Evolutionary conservation across 1,140 invertebrate species (phyloP), one percentile per base, ranked within the genome.

Genomic region (Dysdera silvatica): DNA sequence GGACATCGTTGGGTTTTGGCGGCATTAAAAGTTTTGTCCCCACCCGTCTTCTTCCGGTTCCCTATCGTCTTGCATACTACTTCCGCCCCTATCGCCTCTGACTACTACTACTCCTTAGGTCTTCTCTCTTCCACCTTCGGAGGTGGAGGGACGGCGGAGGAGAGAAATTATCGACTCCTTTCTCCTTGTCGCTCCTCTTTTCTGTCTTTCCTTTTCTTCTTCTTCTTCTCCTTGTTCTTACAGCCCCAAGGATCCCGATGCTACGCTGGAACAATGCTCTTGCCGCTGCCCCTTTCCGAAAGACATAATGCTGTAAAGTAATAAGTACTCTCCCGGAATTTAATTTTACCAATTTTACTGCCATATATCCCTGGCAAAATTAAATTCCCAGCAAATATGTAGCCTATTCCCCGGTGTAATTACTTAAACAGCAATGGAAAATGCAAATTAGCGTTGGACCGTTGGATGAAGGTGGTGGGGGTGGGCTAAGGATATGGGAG

Each of bases 301-400:
- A 52, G 61, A 63, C 61, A 63, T 63, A 63, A 63, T 56, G 61
- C 61, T 63, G 61, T 63, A 63, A 63, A 63, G 61, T 63, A 63
- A 63, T 63, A 63, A 63, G 61, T 63, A 63, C 56, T 63, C 56
- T 52, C 61, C 61, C 49, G 61, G 61, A 63, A 63, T 63, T 63
- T 63, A 63, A 63, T 63, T 63, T 63, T 63, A 63, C 61, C 61
- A 63, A 63, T 63, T 63, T 63, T 63, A 63, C 61, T 63, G 61
- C 61, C 61, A 63, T 63, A 63, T 63, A 63, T 63, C 61, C 61
- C 41, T 53, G 61, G 61, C 61, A 63, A 63, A 63, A 63, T 63
- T 63, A 63, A 63, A 63, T 63, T 63, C 61, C 56, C 61, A 53
- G 61, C 61, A 63, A 63, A 63, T 63, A 63, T 63, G 61, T 63